Evolutionary conservation across 2,888 invertebrate species (phyloP).

Genomic region (Drosophila ustulata): DNA sequence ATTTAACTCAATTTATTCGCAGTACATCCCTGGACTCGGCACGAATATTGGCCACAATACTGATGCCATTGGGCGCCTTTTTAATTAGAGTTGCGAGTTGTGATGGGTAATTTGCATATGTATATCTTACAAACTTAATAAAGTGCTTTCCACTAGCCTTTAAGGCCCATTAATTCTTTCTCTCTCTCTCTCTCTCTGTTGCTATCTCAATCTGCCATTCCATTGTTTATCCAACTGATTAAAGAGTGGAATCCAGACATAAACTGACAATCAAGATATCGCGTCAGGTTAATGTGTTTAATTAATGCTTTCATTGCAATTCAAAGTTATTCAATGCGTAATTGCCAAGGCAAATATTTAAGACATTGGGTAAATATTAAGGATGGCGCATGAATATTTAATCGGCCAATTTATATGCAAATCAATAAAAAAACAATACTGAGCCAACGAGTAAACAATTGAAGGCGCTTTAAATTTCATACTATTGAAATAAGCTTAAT

Average conservation of each 20-base stretch:
- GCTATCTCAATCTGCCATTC: not conserved
- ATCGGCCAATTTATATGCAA: conserved; percentile 46
- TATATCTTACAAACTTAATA: conserved; percentile 31
- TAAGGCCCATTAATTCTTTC: conserved; percentile 6
- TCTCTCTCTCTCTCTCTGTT: not conserved
- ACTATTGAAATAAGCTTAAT: conserved; percentile 6
- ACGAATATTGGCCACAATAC: conserved; percentile 45
- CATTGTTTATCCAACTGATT: conserved; percentile 31
- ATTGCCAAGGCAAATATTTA: conserved; percentile 58
- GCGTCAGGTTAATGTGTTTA: conserved; percentile 19
- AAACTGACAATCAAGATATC: conserved; percentile 11
- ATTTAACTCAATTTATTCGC: conserved; percentile 70
- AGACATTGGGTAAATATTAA: conserved; percentile 15
- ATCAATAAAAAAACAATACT: conserved; percentile 2
- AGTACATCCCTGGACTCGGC: conserved; percentile 20
- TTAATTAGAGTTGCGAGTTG: conserved; percentile 26
- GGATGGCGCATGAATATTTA: conserved; percentile 43
- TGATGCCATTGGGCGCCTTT: conserved; percentile 26
- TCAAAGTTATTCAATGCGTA: conserved; percentile 43
- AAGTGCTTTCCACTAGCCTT: conserved; percentile 3
- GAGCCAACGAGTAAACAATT: conserved; percentile 22
- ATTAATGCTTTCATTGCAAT: conserved; percentile 54
- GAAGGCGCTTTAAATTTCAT: conserved; percentile 2
- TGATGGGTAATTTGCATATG: conserved; percentile 1
- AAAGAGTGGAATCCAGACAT: conserved; percentile 3